Conservation (phyloP, 2,888 invertebrate species). For the Periphyllus acericola region DNA sequence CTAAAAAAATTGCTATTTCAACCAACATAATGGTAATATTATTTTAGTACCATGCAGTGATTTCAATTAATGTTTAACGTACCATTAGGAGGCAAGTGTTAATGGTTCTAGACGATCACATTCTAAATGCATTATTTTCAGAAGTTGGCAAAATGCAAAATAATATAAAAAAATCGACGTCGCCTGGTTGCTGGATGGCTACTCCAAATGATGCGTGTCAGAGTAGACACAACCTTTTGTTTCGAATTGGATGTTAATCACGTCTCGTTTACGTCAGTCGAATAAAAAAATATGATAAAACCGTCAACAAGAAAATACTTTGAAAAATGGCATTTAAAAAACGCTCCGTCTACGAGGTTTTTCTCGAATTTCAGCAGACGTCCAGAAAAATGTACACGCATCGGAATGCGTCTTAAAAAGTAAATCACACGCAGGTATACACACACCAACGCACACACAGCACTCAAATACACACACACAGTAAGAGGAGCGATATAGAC, state of each 20-base stretch:
- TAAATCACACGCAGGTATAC: slow-evolving; percentile 26
- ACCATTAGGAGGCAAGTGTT: not conserved
- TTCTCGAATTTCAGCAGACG: not conserved
- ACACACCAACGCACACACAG: slow-evolving; percentile 17
- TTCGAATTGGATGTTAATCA: not conserved
- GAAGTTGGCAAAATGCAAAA: not conserved
- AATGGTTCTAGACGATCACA: not conserved
- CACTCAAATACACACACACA: slow-evolving; percentile 12
- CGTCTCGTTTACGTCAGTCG: not conserved
- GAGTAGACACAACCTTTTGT: not conserved
- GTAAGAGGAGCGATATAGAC: slow-evolving; percentile 18
- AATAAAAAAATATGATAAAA: not conserved
- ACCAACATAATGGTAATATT: not conserved
- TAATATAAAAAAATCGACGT: not conserved
- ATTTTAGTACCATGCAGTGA: not conserved
- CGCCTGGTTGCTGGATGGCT: not conserved
- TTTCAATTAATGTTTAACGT: not conserved
- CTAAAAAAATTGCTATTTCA: too few species aligned
- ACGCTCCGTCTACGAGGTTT: not conserved
- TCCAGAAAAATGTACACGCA: slow-evolving; percentile 21
- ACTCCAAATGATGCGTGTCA: not conserved
- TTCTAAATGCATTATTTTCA: not conserved
- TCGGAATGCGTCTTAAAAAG: slow-evolving; percentile 21
- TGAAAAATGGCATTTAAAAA: not conserved
- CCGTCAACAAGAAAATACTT: not conserved